Evolutionary conservation across 2,888 invertebrate genomes (phyloP), one percentile per base, ranked within the genome.

Genomic region (Campoletis raptor): DNA sequence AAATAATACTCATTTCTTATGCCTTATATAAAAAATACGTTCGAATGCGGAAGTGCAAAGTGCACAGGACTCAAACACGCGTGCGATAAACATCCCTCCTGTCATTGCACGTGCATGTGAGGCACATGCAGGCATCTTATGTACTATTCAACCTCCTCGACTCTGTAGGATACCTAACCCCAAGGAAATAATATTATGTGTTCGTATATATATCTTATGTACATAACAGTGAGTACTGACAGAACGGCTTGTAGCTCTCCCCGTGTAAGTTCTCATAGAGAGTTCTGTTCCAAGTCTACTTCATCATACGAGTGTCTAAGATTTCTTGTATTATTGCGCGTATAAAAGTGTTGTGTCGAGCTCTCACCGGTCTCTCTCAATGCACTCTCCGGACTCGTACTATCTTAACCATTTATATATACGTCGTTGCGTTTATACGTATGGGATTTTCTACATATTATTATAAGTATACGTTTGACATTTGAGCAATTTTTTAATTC

Each of bases 251-350:
- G 86, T 86, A 80, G 72, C 80, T 83, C 86, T 72, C 42, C 57
- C 52, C 77, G 70, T 73, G 80, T 72, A 76, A 48, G 76, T 83
- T 85, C 85, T 85, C 74, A 81, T 82, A 57, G 85, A 80, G 81
- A 76, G 79, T 66, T 54, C 24, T 48, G 66, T 67, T 61, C 76
- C 80, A 66, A 77, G 76, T 83, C 72, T 73, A 77, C 86, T 86
- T 86, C 54, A 83, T 86, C 86, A 86, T 86, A 77, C 74, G 74
- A 76, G 83, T 83, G 79, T 79, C 83, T 86, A 83, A 85, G 79
- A 83, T 80, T 79, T 74, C 78, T 81, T 81, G 82, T 78, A 80
- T 85, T 85, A 74, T 80, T 83, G 85, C 83, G 80, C 78, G 57
- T 80, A 80, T 74, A 82, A 81, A 80, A 81, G 66, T 76, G 74